Evolutionary conservation across 2,797 vertebrate genomes (phyloP), one percentile per base, ranked within the genome.

Genomic region (Danionella dracula): DNA sequence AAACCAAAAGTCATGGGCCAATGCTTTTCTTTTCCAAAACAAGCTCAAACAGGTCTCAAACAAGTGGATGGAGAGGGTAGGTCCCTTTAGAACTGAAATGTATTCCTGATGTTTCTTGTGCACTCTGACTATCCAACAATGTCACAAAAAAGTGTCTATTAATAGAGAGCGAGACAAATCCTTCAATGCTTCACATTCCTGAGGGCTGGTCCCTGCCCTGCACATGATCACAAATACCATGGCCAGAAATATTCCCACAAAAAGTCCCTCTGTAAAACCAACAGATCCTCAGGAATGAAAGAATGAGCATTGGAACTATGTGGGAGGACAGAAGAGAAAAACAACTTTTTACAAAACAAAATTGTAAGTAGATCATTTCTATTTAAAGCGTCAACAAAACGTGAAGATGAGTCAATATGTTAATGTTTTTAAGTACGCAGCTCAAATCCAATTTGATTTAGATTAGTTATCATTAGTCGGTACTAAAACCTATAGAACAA

Each of bases 161-260:
- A 87, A 89, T 90, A 90, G 84, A 45, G 61, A 80, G 80, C 78
- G 76, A 77, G 79, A 84, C 78, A 69, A 70, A 78, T 74, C 68
- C 79, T 85, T 78, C 81, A 84, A 80, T 85, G 83, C 84, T 83
- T 87, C 81, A 82, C 85, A 90, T 89, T 90, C 87, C 86, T 69
- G 20, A 54, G 77, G 84, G 76, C 15, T 38, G 34, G 78, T 75
- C 66, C 79, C 76, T 74, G 74, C 83, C 65, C 80, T 78, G 82
- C 23, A 27, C 23, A 84, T 86, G 84, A 83, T 82, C 78, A 82
- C 54, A 72, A 72, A 80, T 74, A 74, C 23, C 23, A 83, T 78
- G 72, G 32, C 2, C 41, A 79, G 66, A 85, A 88, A 86, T 79
- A 79, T 80, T 27, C 77, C 68, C 77, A 72, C 56, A 71, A 84